Evolutionary conservation across 2,888 invertebrate species (phyloP), one percentile per base, ranked within the genome.

Genomic region (Phanerotoma sp.): DNA sequence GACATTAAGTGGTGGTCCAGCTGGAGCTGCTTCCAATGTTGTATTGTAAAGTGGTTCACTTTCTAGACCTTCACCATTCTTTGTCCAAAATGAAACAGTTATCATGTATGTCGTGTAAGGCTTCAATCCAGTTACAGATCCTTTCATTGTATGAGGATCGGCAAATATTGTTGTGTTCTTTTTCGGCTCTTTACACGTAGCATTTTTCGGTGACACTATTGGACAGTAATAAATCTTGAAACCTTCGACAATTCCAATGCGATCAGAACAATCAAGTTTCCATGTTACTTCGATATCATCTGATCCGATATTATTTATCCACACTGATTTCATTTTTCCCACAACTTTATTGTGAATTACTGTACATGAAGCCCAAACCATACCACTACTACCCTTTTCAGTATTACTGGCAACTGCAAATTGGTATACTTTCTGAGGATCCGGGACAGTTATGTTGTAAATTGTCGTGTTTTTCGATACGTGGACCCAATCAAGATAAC

Each of bases 351-450:
- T 74, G 54, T 77, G 77, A 18, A 79, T 81, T 61, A 85, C 83
- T 61, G 86, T 88, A 59, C 93, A 93, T 30, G 84, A 83, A 9
- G 91, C 87, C 93, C 93, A 93, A 10, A 86, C 82, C 87, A 93
- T 90, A 1, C 93, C 93, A 71, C 91, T 91, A 62, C 90, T 91
- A 57, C 81, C 82, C 4, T 74, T 74, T 0, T 79, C 77, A 37
- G 84, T 85, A 68, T 93, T 91, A 1, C 89, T 89, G 5, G 93
- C 86, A 57, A 93, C 89, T 2, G 92, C 93, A 80, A 93, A 91
- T 68, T 84, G 90, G 71, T 84, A 88, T 28, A 83, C 82, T 52
- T 77, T 75, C 56, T 78, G 79, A 49, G 84, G 81, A 60, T 79
- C 79, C 59, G 83, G 81, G 16, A 87, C 80, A 20, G 84, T 82